Evolutionary conservation across 30 jellyfish, hydroid and myxozoan species (phyloP).

Genomic region (Clytia hemisphaerica): DNA sequence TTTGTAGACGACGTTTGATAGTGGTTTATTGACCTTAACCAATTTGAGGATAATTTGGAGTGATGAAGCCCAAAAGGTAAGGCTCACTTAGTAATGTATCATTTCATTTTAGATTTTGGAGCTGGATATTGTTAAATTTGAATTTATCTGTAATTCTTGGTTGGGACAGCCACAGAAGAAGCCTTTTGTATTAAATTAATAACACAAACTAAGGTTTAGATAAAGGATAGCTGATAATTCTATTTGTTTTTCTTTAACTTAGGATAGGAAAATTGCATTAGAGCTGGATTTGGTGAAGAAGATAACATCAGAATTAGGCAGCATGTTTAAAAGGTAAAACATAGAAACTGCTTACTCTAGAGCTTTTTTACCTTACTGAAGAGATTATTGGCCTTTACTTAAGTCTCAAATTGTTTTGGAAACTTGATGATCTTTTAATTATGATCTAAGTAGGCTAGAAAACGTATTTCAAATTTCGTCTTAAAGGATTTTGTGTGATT

Average conservation of each 20-base stretch:
- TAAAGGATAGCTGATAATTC: background rate
- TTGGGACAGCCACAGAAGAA: too few species aligned
- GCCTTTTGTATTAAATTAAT: too few species aligned
- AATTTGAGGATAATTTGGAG: constrained; percentile 61
- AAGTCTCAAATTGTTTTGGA: too few species aligned
- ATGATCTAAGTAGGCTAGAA: too few species aligned
- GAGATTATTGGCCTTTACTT: too few species aligned
- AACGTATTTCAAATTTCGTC: too few species aligned
- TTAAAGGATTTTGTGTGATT: too few species aligned
- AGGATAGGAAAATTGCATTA: constrained; percentile 65
- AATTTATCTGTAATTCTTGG: too few species aligned
- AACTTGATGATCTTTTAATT: too few species aligned
- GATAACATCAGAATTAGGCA: constrained; percentile 53
- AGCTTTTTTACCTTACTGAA: background rate
- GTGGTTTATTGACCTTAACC: constrained; percentile 55
- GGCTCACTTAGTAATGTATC: background rate
- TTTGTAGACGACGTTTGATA: constrained; percentile 69
- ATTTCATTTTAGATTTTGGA: background rate
- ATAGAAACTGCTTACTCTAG: background rate
- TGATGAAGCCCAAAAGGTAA: constrained; percentile 65
- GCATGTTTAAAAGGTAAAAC: constrained; percentile 58
- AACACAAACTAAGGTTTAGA: too few species aligned
- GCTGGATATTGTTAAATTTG: background rate
- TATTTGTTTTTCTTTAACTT: background rate
- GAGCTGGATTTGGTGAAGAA: constrained; percentile 34